Evolutionary conservation across 2,113 vertebrate genomes (phyloP).

Genomic region (Oncorhynchus clarkii): DNA sequence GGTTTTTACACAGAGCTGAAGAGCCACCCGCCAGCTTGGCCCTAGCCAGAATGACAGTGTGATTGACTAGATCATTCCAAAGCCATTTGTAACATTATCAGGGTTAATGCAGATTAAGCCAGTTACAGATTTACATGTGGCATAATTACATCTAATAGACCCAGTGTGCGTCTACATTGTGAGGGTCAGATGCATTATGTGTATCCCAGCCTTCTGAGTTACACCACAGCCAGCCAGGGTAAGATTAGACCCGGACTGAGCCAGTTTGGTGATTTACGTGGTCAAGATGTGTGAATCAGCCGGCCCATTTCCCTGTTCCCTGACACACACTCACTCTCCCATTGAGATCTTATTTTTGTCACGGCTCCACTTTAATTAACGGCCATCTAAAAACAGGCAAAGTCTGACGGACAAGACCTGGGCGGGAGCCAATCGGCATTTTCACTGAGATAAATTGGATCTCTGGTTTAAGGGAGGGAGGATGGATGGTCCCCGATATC

Average conservation of each 20-base stretch:
- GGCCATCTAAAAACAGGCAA: conserved; percentile 73
- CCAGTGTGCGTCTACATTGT: conserved; percentile 36
- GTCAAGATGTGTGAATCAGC: conserved; percentile 65
- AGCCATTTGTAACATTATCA: conserved; percentile 58
- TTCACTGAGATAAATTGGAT: conserved; percentile 76
- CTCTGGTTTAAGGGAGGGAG: conserved; percentile 67
- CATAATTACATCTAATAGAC: conserved; percentile 55
- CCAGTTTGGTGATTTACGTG: conserved; percentile 67
- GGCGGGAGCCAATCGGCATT: conserved; percentile 70
- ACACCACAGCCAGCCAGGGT: conserved; percentile 43
- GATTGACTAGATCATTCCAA: conserved; percentile 60
- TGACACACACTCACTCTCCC: conserved; percentile 53
- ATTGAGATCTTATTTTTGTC: conserved; percentile 73
- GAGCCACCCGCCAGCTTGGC: conserved; percentile 12
- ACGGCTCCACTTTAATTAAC: conserved; percentile 74
- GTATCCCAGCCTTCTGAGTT: conserved; percentile 55
- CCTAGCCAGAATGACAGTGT: conserved; percentile 40
- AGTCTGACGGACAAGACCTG: conserved; percentile 71
- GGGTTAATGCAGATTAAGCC: conserved; percentile 63
- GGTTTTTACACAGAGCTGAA: conserved; percentile 16
- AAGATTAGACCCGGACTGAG: conserved; percentile 52
- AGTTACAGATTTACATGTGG: conserved; percentile 63
- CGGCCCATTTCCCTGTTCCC: conserved; percentile 62
- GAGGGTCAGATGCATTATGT: conserved; percentile 19
- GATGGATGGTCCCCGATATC: conserved; percentile 76